Conservation (phyloP, 2,113 vertebrate genomes). For the Paedocypris sp. region DNA sequence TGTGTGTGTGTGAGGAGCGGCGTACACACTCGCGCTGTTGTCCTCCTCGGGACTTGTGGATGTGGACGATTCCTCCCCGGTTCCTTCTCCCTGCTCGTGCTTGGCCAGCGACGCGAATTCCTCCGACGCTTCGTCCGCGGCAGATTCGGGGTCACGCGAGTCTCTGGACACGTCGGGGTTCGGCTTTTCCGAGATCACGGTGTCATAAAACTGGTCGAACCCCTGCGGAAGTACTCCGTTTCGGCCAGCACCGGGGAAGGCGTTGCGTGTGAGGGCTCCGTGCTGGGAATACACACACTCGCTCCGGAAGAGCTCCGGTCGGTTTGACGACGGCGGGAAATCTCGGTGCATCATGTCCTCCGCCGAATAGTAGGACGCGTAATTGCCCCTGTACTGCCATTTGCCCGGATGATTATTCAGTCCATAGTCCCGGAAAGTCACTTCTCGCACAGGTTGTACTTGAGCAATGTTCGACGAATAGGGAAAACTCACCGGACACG, state of each 20-base stretch:
- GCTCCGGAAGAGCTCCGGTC: constrained; percentile 88
- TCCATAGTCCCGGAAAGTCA: constrained; percentile 94
- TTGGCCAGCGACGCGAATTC: constrained; percentile 67
- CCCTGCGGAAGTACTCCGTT: constrained; percentile 94
- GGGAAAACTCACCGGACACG: constrained; percentile 94
- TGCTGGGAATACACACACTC: constrained; percentile 77
- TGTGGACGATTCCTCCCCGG: constrained; percentile 70
- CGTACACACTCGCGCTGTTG: constrained; percentile 77
- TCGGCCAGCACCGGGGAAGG: constrained; percentile 80
- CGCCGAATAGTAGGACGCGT: constrained; percentile 84
- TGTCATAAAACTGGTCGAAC: constrained; percentile 95
- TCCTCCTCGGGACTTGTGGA: constrained; percentile 83
- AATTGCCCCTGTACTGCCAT: constrained; percentile 87
- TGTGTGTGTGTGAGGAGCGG: no score
- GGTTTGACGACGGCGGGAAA: constrained; percentile 67
- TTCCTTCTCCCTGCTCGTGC: constrained; percentile 59
- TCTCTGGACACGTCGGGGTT: constrained; percentile 56
- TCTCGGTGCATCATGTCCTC: constrained; percentile 83
- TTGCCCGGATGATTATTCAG: constrained; percentile 90
- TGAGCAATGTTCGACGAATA: constrained; percentile 92
- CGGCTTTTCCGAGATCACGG: constrained; percentile 51
- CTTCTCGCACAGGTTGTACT: constrained; percentile 92
- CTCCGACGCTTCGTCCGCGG: constrained; percentile 58
- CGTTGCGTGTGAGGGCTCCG: constrained; percentile 70
- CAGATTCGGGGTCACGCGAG: constrained; percentile 53